Conservation (phyloP, 1,140 invertebrate species). For the Caenorhabditis tropicalis region DNA sequence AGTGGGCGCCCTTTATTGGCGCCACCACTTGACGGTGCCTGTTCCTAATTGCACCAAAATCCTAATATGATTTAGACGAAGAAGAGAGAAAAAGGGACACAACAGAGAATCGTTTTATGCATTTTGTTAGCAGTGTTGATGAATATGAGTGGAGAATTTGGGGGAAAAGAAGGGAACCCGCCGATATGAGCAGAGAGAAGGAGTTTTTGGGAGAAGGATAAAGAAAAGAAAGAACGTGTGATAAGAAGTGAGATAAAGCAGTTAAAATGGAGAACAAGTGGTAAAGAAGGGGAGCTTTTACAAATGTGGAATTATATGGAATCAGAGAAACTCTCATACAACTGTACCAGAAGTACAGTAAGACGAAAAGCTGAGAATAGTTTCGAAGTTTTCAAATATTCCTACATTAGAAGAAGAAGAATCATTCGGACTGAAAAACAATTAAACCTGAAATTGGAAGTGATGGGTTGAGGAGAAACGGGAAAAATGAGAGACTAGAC, state of each 20-base stretch:
- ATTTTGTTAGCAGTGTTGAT: background rate
- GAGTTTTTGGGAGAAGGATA: background rate
- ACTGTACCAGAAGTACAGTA: too few relatives aligned
- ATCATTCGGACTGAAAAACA: too few relatives aligned
- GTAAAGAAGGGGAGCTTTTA: background rate
- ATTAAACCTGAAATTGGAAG: background rate
- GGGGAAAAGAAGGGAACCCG: background rate
- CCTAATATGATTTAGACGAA: background rate
- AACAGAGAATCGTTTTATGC: background rate
- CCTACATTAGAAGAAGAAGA: too few relatives aligned
- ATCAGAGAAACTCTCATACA: too few relatives aligned
- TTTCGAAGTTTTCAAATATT: too few relatives aligned
- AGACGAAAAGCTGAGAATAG: too few relatives aligned
- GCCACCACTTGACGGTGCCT: background rate
- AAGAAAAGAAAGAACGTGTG: background rate
- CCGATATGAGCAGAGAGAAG: background rate
- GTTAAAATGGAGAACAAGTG: background rate
- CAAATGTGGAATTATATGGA: too few relatives aligned
- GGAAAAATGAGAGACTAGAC: background rate
- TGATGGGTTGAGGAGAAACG: background rate
- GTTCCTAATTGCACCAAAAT: background rate
- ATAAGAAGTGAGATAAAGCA: background rate
- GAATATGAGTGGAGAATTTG: background rate
- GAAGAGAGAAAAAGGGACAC: background rate
- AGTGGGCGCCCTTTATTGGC: constrained; percentile 30